Conservation (phyloP, 2,113 vertebrate species). For the Ptyas mucosa region DNA sequence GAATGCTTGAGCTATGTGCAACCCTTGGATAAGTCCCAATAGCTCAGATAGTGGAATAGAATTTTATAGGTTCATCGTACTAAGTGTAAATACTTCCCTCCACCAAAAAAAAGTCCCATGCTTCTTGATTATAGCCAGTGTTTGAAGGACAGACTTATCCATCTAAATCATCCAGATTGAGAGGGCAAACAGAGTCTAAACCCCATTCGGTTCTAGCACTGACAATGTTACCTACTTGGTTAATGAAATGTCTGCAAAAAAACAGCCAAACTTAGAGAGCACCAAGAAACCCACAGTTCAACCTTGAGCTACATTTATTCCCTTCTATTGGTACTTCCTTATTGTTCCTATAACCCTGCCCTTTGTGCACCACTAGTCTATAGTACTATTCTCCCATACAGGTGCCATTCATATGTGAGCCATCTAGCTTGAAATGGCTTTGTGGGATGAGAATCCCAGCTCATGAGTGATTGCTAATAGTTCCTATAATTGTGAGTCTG, state of each 20-base stretch:
- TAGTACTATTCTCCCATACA: not conserved
- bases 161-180: not conserved
- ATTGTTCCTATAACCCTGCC: not conserved
- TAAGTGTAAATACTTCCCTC: not conserved
- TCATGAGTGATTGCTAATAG: not conserved
- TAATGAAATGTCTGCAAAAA: not conserved
- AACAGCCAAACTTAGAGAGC: not conserved
- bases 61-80: not conserved
- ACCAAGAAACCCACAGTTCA: not conserved
- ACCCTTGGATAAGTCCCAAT: not conserved
- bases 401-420: not conserved
- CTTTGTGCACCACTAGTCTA: not conserved
- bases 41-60: not conserved
- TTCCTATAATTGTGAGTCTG: not conserved
- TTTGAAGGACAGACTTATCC: not conserved
- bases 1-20: not conserved
- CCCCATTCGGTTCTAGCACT: not conserved
- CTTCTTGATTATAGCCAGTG: not conserved
- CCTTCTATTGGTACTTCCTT: not conserved
- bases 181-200: not conserved
- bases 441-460: not conserved
- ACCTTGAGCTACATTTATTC: not conserved
- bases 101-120: not conserved
- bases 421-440: not conserved
- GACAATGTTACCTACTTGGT: not conserved